phyloP scores from a whole-genome alignment of 1,140 invertebrate genomes.

The Thaumetopoea pityocampa region DNA sequence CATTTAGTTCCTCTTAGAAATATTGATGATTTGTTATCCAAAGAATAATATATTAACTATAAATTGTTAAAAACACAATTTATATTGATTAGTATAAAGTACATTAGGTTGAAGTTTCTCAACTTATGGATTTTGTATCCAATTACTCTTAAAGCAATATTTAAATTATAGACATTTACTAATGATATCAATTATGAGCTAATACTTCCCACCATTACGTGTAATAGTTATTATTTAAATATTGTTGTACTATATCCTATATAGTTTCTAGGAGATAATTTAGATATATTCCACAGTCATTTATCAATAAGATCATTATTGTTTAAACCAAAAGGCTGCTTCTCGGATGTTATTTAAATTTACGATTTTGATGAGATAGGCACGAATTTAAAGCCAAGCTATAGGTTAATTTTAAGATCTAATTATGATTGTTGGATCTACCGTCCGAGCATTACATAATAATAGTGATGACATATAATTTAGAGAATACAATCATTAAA shows the following conservation, averaged over 20 bases:
- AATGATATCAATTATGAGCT: conserved; percentile 46
- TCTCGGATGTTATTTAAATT: conserved; percentile 65
- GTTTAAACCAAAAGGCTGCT: conserved; percentile 71
- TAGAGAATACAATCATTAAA: conserved; percentile 60
- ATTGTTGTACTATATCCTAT: conserved; percentile 64
- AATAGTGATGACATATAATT: conserved; percentile 64
- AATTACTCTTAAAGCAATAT: conserved; percentile 61
- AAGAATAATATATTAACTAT: conserved; percentile 70
- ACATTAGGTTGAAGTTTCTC: conserved; percentile 33
- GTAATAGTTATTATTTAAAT: conserved; percentile 66
- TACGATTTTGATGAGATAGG: conserved; percentile 64
- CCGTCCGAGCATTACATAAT: conserved; percentile 71
- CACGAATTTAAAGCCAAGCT: conserved; percentile 73
- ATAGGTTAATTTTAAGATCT: conserved; percentile 70
- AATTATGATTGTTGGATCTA: conserved; percentile 70
- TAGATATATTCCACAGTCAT: conserved; percentile 74
- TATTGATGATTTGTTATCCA: conserved; percentile 72
- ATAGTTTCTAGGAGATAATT: conserved; percentile 50
- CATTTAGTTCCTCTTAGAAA: conserved; percentile 71
- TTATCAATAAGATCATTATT: conserved; percentile 54
- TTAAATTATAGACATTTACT: conserved; percentile 58
- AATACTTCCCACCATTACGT: conserved; percentile 62
- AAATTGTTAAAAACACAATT: conserved; percentile 52
- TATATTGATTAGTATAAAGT: conserved; percentile 52
- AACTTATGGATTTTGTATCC: conserved; percentile 41